A percentile compares a stretch with the other conserved stretches of the same genome.
Evolutionary conservation across 2,797 vertebrate genomes (phyloP).

Genomic region (Gephyroberyx darwinii): DNA sequence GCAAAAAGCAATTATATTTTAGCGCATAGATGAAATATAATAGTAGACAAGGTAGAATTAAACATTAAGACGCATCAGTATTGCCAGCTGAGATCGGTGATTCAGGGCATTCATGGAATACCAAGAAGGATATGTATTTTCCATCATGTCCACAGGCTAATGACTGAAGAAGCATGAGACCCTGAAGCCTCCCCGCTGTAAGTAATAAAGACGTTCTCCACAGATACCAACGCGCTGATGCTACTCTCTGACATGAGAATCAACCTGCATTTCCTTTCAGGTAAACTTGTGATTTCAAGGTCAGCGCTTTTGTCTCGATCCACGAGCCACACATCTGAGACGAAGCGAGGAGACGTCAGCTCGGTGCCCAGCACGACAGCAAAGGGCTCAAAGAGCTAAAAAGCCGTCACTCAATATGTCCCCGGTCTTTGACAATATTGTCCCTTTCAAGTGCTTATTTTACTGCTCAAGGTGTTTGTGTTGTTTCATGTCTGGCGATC

Average conservation of each 20-base stretch:
- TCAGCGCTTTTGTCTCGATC: constrained; percentile 51
- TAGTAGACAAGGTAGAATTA: constrained; percentile 6
- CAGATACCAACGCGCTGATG: constrained; percentile 31
- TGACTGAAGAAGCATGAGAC: constrained; percentile 12
- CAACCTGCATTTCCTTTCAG: constrained; percentile 31
- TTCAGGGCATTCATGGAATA: constrained; percentile 14
- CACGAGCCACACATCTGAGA: constrained; percentile 43
- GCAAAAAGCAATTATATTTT: constrained; percentile 22
- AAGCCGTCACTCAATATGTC: constrained; percentile 68
- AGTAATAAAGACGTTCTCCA: constrained; percentile 60
- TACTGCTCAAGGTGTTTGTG: constrained; percentile 52
- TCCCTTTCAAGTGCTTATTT: constrained; percentile 63
- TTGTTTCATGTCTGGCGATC: constrained; percentile 61
- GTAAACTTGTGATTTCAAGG: constrained; percentile 45
- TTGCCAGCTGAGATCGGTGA: constrained; percentile 34
- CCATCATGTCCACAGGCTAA: constrained; percentile 30
- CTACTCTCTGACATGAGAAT: constrained; percentile 42
- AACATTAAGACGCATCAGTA: constrained; percentile 12
- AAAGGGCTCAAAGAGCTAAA: constrained; percentile 58
- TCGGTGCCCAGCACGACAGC: constrained; percentile 52
- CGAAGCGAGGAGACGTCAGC: constrained; percentile 51
- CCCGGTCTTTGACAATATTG: constrained; percentile 53
- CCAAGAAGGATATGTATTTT: constrained; percentile 39
- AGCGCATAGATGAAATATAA: constrained; percentile 14
- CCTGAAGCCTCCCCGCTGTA: constrained; percentile 39